phyloP scores from a whole-genome alignment of 2,113 vertebrate genomes.

The Aegithalos caudatus region DNA sequence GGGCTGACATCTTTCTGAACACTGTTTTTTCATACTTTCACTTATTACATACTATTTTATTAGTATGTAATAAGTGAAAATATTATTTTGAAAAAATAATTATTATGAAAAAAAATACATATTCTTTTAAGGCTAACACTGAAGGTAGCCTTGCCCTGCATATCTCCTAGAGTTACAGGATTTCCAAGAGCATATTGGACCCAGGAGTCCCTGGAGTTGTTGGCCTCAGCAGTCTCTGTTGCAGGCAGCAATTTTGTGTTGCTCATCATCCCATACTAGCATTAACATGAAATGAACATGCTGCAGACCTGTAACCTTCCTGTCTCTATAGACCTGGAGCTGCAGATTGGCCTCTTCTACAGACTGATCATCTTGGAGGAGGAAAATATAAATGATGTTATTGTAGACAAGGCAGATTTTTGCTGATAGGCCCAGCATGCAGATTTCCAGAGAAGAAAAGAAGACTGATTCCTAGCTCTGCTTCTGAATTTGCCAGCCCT shows the following conservation, averaged over 20 bases:
- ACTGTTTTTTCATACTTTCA: neutral
- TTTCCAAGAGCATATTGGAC: neutral
- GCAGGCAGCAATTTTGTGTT: neutral
- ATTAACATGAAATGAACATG: neutral
- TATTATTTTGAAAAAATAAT: too few species aligned
- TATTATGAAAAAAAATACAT: too few species aligned
- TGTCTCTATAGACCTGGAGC: accelerated
- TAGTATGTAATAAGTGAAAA: too few species aligned
- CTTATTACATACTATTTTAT: neutral
- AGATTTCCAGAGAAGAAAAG: neutral
- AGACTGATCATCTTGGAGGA: neutral
- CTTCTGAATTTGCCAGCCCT: neutral
- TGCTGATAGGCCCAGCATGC: neutral
- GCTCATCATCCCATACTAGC: neutral
- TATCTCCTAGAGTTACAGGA: neutral
- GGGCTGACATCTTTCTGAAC: neutral
- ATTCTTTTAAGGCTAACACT: neutral
- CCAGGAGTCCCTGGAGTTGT: accelerated
- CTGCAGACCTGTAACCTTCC: neutral
- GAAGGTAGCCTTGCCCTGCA: neutral
- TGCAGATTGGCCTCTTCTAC: neutral
- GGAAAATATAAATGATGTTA: neutral
- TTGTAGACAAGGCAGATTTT: neutral
- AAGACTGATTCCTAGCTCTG: neutral
- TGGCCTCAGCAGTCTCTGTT: neutral